Base-by-base conservation (phyloP, 1,140 invertebrate species). In the Drosophila baimaii region DNA sequence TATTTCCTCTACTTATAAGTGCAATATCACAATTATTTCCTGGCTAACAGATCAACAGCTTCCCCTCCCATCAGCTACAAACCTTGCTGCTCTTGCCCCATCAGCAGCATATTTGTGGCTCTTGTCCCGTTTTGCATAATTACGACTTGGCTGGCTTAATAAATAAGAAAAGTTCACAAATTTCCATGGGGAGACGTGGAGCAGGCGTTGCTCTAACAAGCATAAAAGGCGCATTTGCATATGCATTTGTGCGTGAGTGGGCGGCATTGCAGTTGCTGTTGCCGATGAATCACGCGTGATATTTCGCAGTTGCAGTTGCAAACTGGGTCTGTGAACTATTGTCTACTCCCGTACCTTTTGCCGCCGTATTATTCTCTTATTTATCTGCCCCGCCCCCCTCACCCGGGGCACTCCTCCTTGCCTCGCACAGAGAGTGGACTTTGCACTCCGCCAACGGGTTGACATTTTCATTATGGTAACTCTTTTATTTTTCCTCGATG, bases 201-300 rank as follows among this genome's bases (percentile, higher is more conserved):
- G n/a, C 62, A 79, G 81, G 81, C 81, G 77, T 83, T 84, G 72
- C 77, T 80, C 77, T 84, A 84, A 83, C 81, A 83, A 83, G 81
- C 81, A 84, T 84, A 41, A 71, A 47, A 71, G 62, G 63, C 64
- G 54, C 44, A 79, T 85, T 86, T 86, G 62, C 79, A 82, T 81
- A 68, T 51, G 63, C 56, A 62, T 80, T 57, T 46, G 76, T 73
- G 81, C 62, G 73, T 73, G 79, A 33, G 79, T 78, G 79, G 80
- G 69, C 65, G 80, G 63, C 65, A 43, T 52, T 78, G 62, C 69
- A 47, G 46, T n/a, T 47, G 41, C 27, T 33, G 27, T 52, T 65
- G 62, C 46, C 81, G 81, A 84, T 84, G 81, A 84, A 84, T 84
- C 81, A 84, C 81, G 81, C 81, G 81, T 85, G 82, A 84, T 81